Evolutionary conservation across 2,113 vertebrate genomes (phyloP), one percentile per base, ranked within the genome.

Genomic region (Triplophysa rosa): DNA sequence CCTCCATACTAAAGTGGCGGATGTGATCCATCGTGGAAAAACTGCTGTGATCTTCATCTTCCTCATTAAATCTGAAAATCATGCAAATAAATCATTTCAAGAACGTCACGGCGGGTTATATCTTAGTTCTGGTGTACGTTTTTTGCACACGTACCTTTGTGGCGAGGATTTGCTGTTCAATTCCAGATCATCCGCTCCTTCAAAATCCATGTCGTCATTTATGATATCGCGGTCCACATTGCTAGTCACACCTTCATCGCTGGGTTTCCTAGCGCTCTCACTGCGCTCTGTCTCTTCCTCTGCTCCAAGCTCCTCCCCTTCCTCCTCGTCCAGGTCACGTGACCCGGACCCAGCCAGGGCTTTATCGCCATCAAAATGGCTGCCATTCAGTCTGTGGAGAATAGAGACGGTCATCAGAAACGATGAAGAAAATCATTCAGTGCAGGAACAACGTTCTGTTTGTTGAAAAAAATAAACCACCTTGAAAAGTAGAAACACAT

Each of bases 1-100:
- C 96, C 87, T 98, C 96, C 86, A 95, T 92, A 92, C 96, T 96
- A 92, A 98, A 96, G 91, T 95, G 96, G 86, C 94, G 95, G 89
- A 98, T 98, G 80, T 97, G 97, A 88, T 98, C 97, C 91, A 98
- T 91, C 83, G 96, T 95, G 1, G 98, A 96, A 90, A 96, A 95
- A 89, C 95, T 92, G 87, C 90, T 94, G 90, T 94, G 95, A 86
- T 96, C 96, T 78, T 97, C 96, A 67, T 98, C 95, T 7, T 97
- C 95, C 73, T 96, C 95, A 82, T 95, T 94, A 92, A 93, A 95
- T 91, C 95, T 96, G 89, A 0, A 21, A 23, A 65, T 2, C 1
- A 21, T 17, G 33, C 7, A 49, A 8, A 29, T 3, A 29, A 21
- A 42, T 70, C 6, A 13, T 21, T 65, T 37, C 40, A 7, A 40